Base-by-base conservation (phyloP, 2,797 vertebrate genomes). In the Anguilla megastoma region DNA sequence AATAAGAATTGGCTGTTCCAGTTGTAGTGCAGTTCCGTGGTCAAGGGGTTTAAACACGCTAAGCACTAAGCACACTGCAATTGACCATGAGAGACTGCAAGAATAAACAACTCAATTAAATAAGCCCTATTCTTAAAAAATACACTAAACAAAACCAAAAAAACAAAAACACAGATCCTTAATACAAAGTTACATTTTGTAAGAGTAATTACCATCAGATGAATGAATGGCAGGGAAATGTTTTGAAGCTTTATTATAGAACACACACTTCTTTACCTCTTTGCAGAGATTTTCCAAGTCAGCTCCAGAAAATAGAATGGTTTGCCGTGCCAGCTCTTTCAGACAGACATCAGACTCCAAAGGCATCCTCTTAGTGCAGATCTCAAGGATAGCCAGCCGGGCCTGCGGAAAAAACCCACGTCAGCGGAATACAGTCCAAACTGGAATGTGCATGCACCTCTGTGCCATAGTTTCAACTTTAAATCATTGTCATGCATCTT, bases 231-330 rank as follows among this genome's bases (percentile, higher is more conserved):
- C 12, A 33, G 10, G 27, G 71, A 69, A n/a, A 27, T 6, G n/a
- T 63, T 21, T 5, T 69, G n/a, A 69, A 69, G 7, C 24, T 69
- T n/a, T 69, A 69, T 69, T 69, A 69, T 27, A 69, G 27, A 69
- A 69, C n/a, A 63, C 60, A 21, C 21, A 69, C 27, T 8, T 69
- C 86, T 92, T 92, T 94, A 99, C 98, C 97, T 99, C 98, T 95
- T 96, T 99, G 90, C 98, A 99, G 1, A 99, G 96, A 92, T 97
- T 98, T 92, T 97, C 95, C 92, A 99, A 93, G 90, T 99, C 98
- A 4, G 98, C 98, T 92, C 98, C 98, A 90, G 98, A 98, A 94
- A 97, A 99, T 69, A 96, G 92, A 7, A 95, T 74, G 0, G 97
- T 98, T 84, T 93, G 91, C 8, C 87, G 86, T 9, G 97, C 97